Percentiles rank a stretch among this genome's conserved stretches.
Evolutionary conservation across 2,113 vertebrate species (phyloP).

Genomic region (Melanotaenia duboulayi): DNA sequence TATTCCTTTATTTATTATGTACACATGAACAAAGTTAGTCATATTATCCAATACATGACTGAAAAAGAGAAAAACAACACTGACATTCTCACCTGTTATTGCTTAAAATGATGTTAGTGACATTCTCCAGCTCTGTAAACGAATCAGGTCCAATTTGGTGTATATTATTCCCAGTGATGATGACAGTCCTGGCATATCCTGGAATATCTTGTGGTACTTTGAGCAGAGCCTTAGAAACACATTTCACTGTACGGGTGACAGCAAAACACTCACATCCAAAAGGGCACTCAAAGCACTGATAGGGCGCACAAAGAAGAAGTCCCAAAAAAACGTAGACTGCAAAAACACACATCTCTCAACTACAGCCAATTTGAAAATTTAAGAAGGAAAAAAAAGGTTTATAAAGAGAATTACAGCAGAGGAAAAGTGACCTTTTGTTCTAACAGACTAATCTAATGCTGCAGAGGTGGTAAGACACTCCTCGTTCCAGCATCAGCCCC

Average conservation of each 20-base stretch:
- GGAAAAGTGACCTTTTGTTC: conserved; percentile 12
- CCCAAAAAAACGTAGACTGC: conserved; percentile 53
- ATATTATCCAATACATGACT: conserved; percentile 19
- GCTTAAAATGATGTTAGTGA: conserved; percentile 81
- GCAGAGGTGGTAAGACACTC: conserved; percentile 24
- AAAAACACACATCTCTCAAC: conserved; percentile 70
- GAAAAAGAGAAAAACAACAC: conserved; percentile 12
- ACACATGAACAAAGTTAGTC: conserved; percentile 27
- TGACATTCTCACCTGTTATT: conserved; percentile 81
- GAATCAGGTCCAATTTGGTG: conserved; percentile 68
- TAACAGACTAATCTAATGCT: conserved; percentile 15
- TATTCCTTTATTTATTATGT: conserved; percentile 38
- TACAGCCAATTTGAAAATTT: background rate
- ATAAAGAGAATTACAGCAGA: background rate
- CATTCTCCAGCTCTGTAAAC: conserved; percentile 75
- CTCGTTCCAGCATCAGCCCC: conserved; percentile 34
- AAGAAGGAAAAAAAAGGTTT: background rate
- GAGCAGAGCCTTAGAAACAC: conserved; percentile 75
- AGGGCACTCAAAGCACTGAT: conserved; percentile 73
- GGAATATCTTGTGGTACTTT: conserved; percentile 76
- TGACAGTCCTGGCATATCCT: conserved; percentile 70
- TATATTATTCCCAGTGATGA: conserved; percentile 82
- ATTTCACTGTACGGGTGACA: conserved; percentile 77
- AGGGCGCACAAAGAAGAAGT: conserved; percentile 60
- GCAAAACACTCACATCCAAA: conserved; percentile 81